These are phyloP conservation scores for Cantharis flavilabris DNA, from an alignment of 2,888 invertebrate genomes.

Conservation along the genomic window DNA sequence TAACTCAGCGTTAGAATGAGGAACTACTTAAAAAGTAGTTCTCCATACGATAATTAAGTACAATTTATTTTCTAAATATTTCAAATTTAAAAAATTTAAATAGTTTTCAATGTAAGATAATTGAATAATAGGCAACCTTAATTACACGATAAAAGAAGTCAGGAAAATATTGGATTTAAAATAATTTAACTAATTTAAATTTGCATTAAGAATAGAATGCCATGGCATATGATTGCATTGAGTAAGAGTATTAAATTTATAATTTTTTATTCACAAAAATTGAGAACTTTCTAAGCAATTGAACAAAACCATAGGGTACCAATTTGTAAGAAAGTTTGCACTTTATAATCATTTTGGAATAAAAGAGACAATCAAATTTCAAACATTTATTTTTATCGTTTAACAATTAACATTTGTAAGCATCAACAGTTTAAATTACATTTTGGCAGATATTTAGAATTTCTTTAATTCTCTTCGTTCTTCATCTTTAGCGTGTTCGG, in stretches of 20 bases:
- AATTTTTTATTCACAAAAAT: not conserved
- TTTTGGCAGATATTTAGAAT: not conserved
- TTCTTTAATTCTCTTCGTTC: not conserved
- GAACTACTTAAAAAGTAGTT: not conserved
- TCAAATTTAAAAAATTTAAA: not conserved
- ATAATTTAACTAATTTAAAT: too few relatives aligned
- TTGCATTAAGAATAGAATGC: too few relatives aligned
- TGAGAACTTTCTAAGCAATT: not conserved
- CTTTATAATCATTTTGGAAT: not conserved
- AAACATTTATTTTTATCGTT: not conserved
- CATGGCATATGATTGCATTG: not conserved
- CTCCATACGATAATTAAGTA: too few relatives aligned
- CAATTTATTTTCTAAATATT: not conserved
- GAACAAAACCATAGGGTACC: not conserved
- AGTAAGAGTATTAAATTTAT: not conserved
- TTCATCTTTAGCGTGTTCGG: slow-evolving; percentile 58
- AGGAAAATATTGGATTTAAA: not conserved
- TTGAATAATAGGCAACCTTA: not conserved
- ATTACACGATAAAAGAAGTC: not conserved
- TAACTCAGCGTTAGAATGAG: not conserved
- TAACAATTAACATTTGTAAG: not conserved
- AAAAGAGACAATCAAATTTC: not conserved
- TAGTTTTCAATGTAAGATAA: not conserved
- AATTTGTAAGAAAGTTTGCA: not conserved
- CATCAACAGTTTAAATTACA: not conserved